phyloP scores from a whole-genome alignment of 1,140 invertebrate species.

The Wiebesia pumilae region DNA sequence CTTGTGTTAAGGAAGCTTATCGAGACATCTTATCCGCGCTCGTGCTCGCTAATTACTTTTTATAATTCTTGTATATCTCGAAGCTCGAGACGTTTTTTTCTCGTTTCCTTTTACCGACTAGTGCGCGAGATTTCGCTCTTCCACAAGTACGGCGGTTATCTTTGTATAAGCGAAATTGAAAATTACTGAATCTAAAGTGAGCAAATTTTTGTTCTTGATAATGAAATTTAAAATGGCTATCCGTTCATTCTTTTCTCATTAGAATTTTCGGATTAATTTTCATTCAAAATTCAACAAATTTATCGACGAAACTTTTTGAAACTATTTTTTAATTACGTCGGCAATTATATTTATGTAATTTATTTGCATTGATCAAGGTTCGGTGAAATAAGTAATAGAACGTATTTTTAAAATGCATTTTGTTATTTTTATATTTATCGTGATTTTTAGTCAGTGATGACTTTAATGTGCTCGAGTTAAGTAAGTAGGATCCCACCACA shows the following conservation, averaged over 20 bases:
- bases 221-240: not conserved
- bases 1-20: conserved; percentile 43
- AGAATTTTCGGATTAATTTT: not conserved
- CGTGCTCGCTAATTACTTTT: conserved; percentile 48
- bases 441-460: not conserved
- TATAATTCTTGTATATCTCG: conserved; percentile 48
- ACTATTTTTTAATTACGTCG: too few relatives aligned
- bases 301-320: not conserved
- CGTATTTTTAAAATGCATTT: not conserved
- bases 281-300: too few relatives aligned
- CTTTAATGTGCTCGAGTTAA: too few relatives aligned
- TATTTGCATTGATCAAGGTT: too few relatives aligned
- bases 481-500: too few relatives aligned
- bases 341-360: too few relatives aligned
- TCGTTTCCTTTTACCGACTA: not conserved
- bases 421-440: not conserved
- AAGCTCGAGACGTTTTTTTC: not conserved
- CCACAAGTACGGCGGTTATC: not conserved
- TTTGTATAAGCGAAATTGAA: conserved; percentile 38
- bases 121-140: not conserved
- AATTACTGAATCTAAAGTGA: conserved; percentile 41
- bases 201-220: conserved; percentile 29
- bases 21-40: conserved; percentile 49
- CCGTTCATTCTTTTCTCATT: not conserved
- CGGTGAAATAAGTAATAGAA: not conserved